These are phyloP conservation scores for Otis tarda DNA, from an alignment of 2,113 vertebrate species.

Conservation along the genomic window DNA sequence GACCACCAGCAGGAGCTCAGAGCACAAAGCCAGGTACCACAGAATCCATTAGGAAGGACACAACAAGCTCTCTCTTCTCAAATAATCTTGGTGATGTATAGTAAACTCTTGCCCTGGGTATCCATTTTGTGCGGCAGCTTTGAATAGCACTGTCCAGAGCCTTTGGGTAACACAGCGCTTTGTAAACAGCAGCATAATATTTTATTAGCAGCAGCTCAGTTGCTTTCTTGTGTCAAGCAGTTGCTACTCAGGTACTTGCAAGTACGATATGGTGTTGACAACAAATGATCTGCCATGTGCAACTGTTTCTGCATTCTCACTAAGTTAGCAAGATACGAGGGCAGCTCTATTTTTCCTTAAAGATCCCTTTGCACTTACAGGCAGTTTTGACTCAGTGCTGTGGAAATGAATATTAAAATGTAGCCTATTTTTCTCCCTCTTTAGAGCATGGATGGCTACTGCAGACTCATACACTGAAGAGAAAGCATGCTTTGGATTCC, in stretches of 20 bases:
- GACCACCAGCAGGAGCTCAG: not conserved
- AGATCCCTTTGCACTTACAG: conserved; percentile 44
- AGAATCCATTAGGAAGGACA: not conserved
- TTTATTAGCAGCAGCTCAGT: not conserved
- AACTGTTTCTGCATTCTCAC: conserved; percentile 41
- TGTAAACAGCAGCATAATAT: not conserved
- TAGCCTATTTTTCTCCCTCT: not conserved
- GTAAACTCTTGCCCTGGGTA: not conserved
- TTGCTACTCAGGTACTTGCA: conserved; percentile 32
- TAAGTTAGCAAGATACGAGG: conserved; percentile 8
- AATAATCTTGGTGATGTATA: not conserved
- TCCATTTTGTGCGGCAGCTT: not conserved
- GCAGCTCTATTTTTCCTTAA: conserved; percentile 44
- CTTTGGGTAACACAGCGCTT: not conserved
- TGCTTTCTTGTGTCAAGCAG: not conserved
- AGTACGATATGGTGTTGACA: conserved; percentile 45
- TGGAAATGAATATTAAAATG: conserved; percentile 19
- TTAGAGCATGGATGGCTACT: not conserved
- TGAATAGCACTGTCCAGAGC: not conserved
- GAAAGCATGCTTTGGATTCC: not conserved
- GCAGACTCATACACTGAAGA: not conserved
- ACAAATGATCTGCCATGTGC: conserved; percentile 43
- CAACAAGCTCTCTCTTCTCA: not conserved
- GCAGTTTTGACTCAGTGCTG: conserved; percentile 28
- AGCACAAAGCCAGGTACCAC: not conserved